phyloP scores from a whole-genome alignment of 2,888 invertebrate species.

The Hyalella azteca region DNA sequence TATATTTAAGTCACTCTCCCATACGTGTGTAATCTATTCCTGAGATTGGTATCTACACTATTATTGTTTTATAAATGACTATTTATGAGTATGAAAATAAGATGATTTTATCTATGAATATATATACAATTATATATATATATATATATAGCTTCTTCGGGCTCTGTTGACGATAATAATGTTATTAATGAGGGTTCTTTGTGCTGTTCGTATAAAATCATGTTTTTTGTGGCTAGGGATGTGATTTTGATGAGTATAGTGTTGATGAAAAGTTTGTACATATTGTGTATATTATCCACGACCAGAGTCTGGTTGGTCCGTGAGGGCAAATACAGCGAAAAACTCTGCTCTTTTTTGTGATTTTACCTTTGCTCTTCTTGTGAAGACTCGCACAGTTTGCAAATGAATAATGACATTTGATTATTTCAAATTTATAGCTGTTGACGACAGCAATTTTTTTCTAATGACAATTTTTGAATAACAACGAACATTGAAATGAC shows the following conservation, averaged over 20 bases:
- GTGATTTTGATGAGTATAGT: slow-evolving; percentile 24
- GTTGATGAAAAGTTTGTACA: slow-evolving; percentile 23
- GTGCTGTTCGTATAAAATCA: slow-evolving; percentile 29
- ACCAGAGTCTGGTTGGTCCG: neutral
- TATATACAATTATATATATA: slow-evolving; percentile 43
- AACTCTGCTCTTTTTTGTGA: too few relatives aligned
- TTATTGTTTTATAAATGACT: slow-evolving; percentile 39
- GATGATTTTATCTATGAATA: slow-evolving; percentile 41
- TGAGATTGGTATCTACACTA: slow-evolving; percentile 33
- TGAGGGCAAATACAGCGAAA: slow-evolving; percentile 16
- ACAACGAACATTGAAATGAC: too few relatives aligned
- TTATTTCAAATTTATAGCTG: too few relatives aligned
- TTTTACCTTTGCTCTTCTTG: too few relatives aligned
- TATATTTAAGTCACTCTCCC: neutral
- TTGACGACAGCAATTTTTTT: too few relatives aligned
- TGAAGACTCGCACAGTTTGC: too few relatives aligned
- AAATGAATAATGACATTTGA: too few relatives aligned
- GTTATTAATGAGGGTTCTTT: slow-evolving; percentile 33
- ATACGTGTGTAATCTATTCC: neutral
- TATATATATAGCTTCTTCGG: slow-evolving; percentile 40
- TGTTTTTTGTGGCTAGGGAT: neutral
- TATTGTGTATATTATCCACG: slow-evolving; percentile 21
- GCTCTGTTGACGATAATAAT: slow-evolving; percentile 23
- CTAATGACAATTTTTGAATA: too few relatives aligned
- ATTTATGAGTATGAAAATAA: slow-evolving; percentile 40